A percentile compares a stretch with the other conserved stretches of the same genome.
Conservation (phyloP, 1,140 invertebrate species). For the Rhagoletis pomonella region DNA sequence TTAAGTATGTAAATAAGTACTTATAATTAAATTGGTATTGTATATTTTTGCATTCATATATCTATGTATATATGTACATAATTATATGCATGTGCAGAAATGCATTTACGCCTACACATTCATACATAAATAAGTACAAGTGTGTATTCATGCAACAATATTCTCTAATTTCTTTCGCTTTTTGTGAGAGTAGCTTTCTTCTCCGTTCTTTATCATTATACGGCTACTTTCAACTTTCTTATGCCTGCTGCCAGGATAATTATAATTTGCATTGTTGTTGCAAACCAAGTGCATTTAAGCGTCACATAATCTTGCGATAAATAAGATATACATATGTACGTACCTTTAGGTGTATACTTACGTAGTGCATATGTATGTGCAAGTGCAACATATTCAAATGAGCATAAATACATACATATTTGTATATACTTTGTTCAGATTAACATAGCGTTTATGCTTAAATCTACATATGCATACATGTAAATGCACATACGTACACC, state of each 20-base stretch:
- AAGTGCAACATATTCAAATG: neutral
- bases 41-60: neutral
- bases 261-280: slow-evolving; percentile 22
- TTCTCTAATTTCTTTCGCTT: neutral
- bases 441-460: too few species aligned
- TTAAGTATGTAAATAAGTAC: neutral
- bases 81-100: neutral
- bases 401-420: neutral
- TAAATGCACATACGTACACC: neutral
- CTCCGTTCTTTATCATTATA: neutral
- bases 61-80: neutral
- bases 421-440: neutral
- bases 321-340: too few species aligned
- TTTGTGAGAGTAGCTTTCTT: slow-evolving; percentile 3
- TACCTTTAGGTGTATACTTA: neutral
- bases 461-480: neutral
- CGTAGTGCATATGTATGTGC: neutral
- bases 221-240: neutral
- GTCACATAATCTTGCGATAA: neutral
- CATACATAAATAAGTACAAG: neutral
- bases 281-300: neutral
- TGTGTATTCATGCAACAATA: neutral
- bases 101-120: neutral
- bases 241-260: slow-evolving; percentile 24
- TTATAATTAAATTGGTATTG: too few species aligned